Conservation (phyloP, 2,113 vertebrate genomes). For the Gallinago paraguaiae region DNA sequence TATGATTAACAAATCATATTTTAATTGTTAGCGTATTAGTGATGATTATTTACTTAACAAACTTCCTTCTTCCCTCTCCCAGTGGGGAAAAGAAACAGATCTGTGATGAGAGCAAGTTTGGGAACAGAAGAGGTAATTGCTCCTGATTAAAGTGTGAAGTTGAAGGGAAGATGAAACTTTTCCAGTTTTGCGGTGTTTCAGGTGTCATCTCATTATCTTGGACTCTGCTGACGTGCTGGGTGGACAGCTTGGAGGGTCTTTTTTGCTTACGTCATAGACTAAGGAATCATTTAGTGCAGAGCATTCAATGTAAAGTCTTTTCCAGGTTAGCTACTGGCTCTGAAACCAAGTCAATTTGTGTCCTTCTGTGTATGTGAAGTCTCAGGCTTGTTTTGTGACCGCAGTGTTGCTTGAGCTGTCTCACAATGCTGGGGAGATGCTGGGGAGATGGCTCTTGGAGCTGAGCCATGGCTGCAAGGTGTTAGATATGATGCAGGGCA, state of each 20-base stretch:
- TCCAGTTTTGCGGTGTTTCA: neutral
- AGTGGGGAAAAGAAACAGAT: neutral
- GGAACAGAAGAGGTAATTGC: neutral
- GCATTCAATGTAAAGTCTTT: neutral
- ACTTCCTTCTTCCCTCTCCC: constrained; percentile 37
- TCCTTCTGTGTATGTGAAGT: neutral
- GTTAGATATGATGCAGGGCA: neutral
- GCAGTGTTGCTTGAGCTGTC: neutral
- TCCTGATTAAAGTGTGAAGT: neutral
- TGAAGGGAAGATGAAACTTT: neutral
- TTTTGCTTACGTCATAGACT: neutral
- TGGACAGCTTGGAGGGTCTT: neutral
- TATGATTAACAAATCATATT: constrained; percentile 54
- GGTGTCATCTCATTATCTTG: neutral
- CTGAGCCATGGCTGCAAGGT: neutral
- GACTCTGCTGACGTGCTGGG: neutral
- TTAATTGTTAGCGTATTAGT: constrained; percentile 21
- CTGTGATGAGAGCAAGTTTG: neutral
- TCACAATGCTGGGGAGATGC: rapidly evolving
- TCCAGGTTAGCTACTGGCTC: neutral
- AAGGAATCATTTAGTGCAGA: neutral
- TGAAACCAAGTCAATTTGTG: rapidly evolving
- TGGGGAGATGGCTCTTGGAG: neutral
- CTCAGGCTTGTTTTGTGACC: neutral
- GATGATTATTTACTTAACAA: constrained; percentile 43